Evolutionary conservation across 1,140 invertebrate genomes (phyloP).

Genomic region (Nymphalis io): DNA sequence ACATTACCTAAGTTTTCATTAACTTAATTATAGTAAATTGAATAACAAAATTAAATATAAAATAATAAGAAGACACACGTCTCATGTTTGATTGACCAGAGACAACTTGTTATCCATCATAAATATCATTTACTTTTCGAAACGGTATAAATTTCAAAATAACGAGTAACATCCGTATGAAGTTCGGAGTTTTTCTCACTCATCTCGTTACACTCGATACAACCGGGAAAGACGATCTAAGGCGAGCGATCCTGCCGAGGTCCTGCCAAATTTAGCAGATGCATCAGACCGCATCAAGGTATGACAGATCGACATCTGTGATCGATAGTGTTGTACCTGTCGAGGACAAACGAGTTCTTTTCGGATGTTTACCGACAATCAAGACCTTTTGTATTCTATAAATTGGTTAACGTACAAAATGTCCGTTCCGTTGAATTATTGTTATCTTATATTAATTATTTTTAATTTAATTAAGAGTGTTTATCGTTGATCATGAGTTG

Average conservation of each 20-base stretch:
- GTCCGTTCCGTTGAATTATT: not conserved
- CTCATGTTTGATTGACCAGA: not conserved
- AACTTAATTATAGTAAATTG: no score
- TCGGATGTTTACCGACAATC: constrained; percentile 26
- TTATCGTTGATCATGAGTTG: no score
- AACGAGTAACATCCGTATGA: not conserved
- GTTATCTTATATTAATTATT: not conserved
- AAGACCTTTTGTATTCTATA: constrained; percentile 7
- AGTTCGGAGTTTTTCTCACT: not conserved
- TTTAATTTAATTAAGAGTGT: no score
- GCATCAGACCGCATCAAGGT: constrained; percentile 47
- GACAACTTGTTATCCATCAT: not conserved
- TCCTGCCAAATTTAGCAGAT: constrained; percentile 54
- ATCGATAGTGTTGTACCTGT: constrained; percentile 51
- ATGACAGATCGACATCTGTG: constrained; percentile 48
- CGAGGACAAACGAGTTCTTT: constrained; percentile 30
- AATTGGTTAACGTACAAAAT: not conserved
- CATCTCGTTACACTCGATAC: constrained; percentile 7
- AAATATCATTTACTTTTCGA: constrained; percentile 1
- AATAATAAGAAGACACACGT: not conserved
- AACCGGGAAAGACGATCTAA: constrained; percentile 10
- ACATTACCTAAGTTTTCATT: no score
- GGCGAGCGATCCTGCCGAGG: constrained; percentile 35
- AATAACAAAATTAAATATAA: no score
- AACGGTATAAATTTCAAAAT: not conserved